Evolutionary conservation across 2,888 invertebrate species (phyloP).

Genomic region (Acanthococcus lagerstroemiae): DNA sequence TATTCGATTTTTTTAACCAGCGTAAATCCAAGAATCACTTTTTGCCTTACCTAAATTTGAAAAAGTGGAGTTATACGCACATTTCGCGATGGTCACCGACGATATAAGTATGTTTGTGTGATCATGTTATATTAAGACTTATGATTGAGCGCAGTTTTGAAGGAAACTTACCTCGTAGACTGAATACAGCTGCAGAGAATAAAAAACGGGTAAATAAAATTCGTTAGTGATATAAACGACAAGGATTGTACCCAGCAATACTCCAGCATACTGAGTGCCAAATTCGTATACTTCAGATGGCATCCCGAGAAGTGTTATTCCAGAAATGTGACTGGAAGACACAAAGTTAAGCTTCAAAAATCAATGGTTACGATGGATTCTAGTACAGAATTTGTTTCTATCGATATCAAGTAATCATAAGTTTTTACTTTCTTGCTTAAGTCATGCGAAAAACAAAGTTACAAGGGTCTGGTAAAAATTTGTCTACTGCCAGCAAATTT

Average conservation of each 20-base stretch:
- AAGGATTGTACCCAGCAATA: not conserved
- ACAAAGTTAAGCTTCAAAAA: not conserved
- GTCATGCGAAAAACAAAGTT: too few relatives aligned
- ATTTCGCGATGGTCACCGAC: conserved; percentile 4
- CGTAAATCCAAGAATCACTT: too few relatives aligned
- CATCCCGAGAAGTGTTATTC: conserved; percentile 60
- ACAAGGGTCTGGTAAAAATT: too few relatives aligned
- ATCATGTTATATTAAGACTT: not conserved
- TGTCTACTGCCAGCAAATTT: too few relatives aligned
- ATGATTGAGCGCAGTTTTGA: not conserved
- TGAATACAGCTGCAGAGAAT: conserved; percentile 60
- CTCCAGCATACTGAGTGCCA: conserved; percentile 42
- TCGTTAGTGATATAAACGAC: conserved; percentile 12
- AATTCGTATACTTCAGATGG: conserved; percentile 69
- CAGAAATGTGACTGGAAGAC: conserved; percentile 58
- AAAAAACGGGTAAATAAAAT: conserved; percentile 59
- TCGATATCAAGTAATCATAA: too few relatives aligned
- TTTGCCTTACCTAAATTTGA: too few relatives aligned
- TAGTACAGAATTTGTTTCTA: too few relatives aligned
- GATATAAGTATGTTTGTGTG: conserved; percentile 4
- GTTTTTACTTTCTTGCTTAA: too few relatives aligned
- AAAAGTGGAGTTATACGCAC: too few relatives aligned
- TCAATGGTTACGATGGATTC: not conserved
- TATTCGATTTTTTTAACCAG: too few relatives aligned
- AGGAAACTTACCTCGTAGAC: conserved; percentile 55